phyloP scores from a whole-genome alignment of 2,113 vertebrate genomes.

The Micronycteris hirsuta region DNA sequence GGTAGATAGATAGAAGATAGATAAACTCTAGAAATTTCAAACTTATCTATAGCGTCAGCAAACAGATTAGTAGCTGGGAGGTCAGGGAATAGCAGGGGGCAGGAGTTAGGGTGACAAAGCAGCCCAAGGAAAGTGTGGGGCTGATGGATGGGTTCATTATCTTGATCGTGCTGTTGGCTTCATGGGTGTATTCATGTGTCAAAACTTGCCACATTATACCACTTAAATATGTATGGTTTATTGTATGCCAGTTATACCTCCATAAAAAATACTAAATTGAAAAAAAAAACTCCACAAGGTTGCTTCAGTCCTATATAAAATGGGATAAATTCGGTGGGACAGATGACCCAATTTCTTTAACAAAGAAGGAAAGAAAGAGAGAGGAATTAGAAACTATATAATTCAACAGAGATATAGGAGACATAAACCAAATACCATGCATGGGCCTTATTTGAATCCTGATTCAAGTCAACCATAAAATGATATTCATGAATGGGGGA shows the following conservation, averaged over 20 bases:
- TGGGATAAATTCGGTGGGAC: neutral
- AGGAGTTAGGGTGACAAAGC: neutral
- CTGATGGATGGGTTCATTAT: neutral
- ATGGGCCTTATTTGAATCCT: neutral
- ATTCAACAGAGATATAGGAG: neutral
- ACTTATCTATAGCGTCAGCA: neutral
- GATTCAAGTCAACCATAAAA: neutral
- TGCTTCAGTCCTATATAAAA: neutral
- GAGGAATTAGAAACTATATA: neutral
- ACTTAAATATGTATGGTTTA: neutral
- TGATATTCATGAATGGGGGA: neutral
- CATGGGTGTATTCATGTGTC: neutral
- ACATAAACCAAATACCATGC: neutral
- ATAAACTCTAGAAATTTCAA: neutral
- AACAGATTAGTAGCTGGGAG: neutral
- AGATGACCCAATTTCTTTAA: neutral
- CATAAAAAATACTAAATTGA: neutral
- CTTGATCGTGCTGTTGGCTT: neutral
- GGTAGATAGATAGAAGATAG: no score
- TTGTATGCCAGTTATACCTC: neutral
- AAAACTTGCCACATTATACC: neutral
- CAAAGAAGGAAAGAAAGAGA: neutral
- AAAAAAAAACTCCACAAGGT: neutral
- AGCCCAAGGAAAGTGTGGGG: neutral
- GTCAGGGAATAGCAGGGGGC: no score